Evolutionary conservation across 2,113 vertebrate species (phyloP).

Genomic region (Hypomesus transpacificus): DNA sequence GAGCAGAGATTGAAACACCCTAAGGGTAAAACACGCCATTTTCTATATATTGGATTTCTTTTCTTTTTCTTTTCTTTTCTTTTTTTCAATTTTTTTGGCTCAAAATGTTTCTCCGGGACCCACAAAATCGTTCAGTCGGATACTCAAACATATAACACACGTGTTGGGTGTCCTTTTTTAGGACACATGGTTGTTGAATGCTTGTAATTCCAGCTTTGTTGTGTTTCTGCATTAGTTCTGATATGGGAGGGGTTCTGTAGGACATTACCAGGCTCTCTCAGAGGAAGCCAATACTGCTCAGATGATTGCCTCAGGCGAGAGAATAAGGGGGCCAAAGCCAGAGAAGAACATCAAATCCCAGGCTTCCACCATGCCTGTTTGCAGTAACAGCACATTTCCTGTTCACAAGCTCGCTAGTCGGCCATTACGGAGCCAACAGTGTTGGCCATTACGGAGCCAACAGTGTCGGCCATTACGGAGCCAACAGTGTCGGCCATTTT

Average conservation of each 20-base stretch:
- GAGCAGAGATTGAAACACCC: conserved; percentile 55
- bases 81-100: neutral
- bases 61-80: too few species aligned
- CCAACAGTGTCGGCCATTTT: neutral
- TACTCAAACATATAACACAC: neutral
- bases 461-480: neutral
- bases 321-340: neutral
- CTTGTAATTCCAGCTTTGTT: conserved; percentile 27
- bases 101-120: conserved; percentile 11
- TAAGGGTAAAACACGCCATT: conserved; percentile 47
- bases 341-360: neutral
- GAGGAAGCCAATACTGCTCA: neutral
- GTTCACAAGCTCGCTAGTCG: too few species aligned
- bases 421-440: neutral
- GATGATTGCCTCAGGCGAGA: conserved; percentile 26
- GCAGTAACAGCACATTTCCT: too few species aligned
- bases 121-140: conserved; percentile 46
- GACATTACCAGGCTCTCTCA: neutral
- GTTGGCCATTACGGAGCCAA: too few species aligned
- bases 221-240: conserved; percentile 3
- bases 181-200: conserved; percentile 15
- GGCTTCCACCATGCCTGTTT: neutral
- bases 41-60: conserved; percentile 47
- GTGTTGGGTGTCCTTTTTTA: conserved; percentile 11
- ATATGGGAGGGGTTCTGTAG: neutral